These are phyloP conservation scores for Sebastes iracundus DNA, from an alignment of 2,797 vertebrate genomes.

Conservation along the genomic window DNA sequence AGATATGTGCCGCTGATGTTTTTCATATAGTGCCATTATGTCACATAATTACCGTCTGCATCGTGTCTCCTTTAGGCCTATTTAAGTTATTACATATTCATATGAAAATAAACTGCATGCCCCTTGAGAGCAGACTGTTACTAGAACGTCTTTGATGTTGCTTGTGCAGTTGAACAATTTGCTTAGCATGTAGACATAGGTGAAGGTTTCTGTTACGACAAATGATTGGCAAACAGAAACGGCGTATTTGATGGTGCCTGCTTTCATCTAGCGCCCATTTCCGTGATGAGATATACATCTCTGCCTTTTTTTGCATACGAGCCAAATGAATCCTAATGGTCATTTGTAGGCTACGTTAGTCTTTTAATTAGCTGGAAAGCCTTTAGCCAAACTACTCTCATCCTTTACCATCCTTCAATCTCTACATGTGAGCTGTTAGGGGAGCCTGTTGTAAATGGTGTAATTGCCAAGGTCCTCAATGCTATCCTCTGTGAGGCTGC, in stretches of 20 bases:
- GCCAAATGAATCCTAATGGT: slow-evolving; percentile 65
- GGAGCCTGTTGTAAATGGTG: slow-evolving; percentile 56
- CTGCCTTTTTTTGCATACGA: slow-evolving; percentile 36
- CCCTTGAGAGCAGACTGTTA: slow-evolving; percentile 1
- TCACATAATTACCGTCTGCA: slow-evolving; percentile 24
- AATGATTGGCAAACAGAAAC: slow-evolving; percentile 11
- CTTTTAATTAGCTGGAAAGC: slow-evolving; percentile 79
- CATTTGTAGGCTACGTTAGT: slow-evolving; percentile 68
- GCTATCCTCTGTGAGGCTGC: slow-evolving; percentile 26
- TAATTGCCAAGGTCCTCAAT: slow-evolving; percentile 53
- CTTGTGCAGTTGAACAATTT: slow-evolving; percentile 11
- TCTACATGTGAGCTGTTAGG: slow-evolving; percentile 33
- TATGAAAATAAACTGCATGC: background rate
- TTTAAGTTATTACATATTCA: slow-evolving; percentile 31
- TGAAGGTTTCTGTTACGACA: slow-evolving; percentile 4
- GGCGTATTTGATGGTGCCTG: slow-evolving; percentile 16
- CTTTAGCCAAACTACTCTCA: slow-evolving; percentile 64
- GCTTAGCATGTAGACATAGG: slow-evolving; percentile 19
- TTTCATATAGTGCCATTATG: slow-evolving; percentile 35
- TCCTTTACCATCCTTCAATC: slow-evolving; percentile 58
- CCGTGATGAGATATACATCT: slow-evolving; percentile 50
- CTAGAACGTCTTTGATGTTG: slow-evolving; percentile 25
- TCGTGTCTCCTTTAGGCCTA: slow-evolving; percentile 17
- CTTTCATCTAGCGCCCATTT: slow-evolving; percentile 39
- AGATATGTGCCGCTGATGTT: slow-evolving; percentile 20